A percentile compares a stretch with the other conserved stretches of the same genome.
Evolutionary conservation across 2,113 vertebrate genomes (phyloP).

Genomic region (mouse (Mus musculus)): GRCm39 chr12:54433501-54434000

Average conservation of each 20-base stretch:
- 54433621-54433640: conserved; percentile 81
- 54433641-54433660: conserved; percentile 81
- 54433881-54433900: conserved; percentile 52
- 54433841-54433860: conserved; percentile 73
- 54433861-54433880: conserved; percentile 79
- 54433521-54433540: conserved; percentile 69
- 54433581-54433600: conserved; percentile 79
- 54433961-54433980: conserved; percentile 19
- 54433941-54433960: conserved; percentile 37
- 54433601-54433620: conserved; percentile 79
- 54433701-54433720: conserved; percentile 80
- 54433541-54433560: conserved; percentile 72
- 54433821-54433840: conserved; percentile 58
- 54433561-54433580: conserved; percentile 65
- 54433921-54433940: conserved; percentile 41
- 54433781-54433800: conserved; percentile 83
- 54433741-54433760: conserved; percentile 77
- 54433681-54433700: conserved; percentile 85
- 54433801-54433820: conserved; percentile 78
- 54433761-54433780: conserved; percentile 80
- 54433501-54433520: conserved; percentile 54
- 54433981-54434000: neutral
- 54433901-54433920: conserved; percentile 35
- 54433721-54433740: conserved; percentile 82
- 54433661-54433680: conserved; percentile 84